Conservation (phyloP, 1,140 invertebrate genomes). For the Scaptomyza pallida region DNA sequence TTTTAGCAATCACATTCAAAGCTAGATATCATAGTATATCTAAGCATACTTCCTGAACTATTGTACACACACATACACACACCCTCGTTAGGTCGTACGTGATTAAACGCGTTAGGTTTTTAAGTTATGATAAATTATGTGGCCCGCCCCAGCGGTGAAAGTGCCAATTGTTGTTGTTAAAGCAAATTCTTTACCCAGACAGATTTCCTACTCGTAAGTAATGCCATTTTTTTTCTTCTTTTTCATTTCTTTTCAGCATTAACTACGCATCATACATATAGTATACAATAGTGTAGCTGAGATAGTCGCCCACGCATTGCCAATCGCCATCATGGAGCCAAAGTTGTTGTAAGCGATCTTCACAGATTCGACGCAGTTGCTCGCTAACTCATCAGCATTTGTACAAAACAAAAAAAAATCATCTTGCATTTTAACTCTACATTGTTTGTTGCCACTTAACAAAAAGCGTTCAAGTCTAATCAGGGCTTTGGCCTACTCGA, state of each 20-base stretch:
- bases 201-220: slow-evolving; percentile 69
- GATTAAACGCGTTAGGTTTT: slow-evolving; percentile 43
- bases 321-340: slow-evolving; percentile 58
- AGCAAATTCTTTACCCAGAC: slow-evolving; percentile 64
- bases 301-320: slow-evolving; percentile 9
- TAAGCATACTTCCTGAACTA: slow-evolving; percentile 46
- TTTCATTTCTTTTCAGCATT: slow-evolving; percentile 33
- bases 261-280: slow-evolving; percentile 28
- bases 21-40: slow-evolving; percentile 17
- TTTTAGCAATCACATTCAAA: slow-evolving; percentile 20
- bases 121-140: slow-evolving; percentile 78
- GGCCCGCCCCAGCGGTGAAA: slow-evolving; percentile 51
- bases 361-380: slow-evolving; percentile 25
- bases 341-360: slow-evolving; percentile 67
- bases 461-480: slow-evolving; percentile 13
- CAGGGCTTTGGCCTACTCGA: slow-evolving; percentile 24
- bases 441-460: not conserved
- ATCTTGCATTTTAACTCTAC: slow-evolving; percentile 36
- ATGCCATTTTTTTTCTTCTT: slow-evolving; percentile 39
- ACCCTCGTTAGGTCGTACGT: slow-evolving; percentile 4
- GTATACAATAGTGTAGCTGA: slow-evolving; percentile 11
- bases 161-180: slow-evolving; percentile 54
- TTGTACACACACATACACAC: slow-evolving; percentile 20
- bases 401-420: slow-evolving; percentile 53
- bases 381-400: slow-evolving; percentile 47